phyloP scores from a whole-genome alignment of 1,140 invertebrate genomes.

The Ceratina japonica region DNA sequence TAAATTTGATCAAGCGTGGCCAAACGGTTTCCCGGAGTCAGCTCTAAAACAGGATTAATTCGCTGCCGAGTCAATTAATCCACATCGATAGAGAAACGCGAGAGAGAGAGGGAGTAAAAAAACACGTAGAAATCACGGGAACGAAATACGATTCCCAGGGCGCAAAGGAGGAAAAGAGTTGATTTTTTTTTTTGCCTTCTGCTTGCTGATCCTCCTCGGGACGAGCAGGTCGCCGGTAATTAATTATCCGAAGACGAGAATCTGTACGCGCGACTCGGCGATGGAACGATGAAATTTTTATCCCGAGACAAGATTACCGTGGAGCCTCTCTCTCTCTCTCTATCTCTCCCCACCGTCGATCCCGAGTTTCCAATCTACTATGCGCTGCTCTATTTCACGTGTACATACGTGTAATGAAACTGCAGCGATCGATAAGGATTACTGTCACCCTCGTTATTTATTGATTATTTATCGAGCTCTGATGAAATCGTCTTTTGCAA shows the following conservation, averaged over 20 bases:
- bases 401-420: background rate
- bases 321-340: background rate
- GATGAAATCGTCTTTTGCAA: too few species aligned
- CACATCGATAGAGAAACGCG: background rate
- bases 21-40: background rate
- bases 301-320: conserved; percentile 8
- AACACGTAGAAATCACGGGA: background rate
- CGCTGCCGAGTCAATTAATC: conserved; percentile 11
- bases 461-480: too few species aligned
- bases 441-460: too few species aligned
- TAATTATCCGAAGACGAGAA: conserved; percentile 29
- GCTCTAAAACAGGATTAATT: conserved; percentile 27
- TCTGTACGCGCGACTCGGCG: background rate
- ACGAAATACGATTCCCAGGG: conserved; percentile 17
- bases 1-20: conserved; percentile 1
- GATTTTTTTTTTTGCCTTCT: background rate
- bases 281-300: conserved; percentile 38
- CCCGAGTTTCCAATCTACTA: background rate
- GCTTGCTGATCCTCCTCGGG: conserved; percentile 14
- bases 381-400: background rate
- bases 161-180: background rate
- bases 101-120: background rate
- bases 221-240: conserved; percentile 3
- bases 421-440: too few species aligned
- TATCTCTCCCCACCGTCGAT: background rate